Evolutionary conservation across 30 jellyfish, hydroid and myxozoan species (phyloP).

Genomic region (Rhopilema esculentum): DNA sequence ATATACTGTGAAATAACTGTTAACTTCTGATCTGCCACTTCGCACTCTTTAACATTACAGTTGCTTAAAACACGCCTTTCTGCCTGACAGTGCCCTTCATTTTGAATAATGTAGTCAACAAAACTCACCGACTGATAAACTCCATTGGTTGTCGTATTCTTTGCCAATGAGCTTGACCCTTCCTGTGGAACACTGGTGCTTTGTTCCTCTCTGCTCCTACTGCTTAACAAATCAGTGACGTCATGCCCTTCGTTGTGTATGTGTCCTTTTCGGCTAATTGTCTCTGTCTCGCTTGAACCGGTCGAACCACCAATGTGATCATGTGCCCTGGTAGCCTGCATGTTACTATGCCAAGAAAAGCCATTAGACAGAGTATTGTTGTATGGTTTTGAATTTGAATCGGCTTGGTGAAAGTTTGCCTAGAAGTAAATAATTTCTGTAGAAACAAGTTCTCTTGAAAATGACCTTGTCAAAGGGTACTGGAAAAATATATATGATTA

Average conservation of each 20-base stretch:
- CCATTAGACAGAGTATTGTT: neutral
- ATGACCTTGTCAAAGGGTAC: too few species aligned
- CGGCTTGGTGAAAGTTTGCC: neutral
- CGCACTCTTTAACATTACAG: neutral
- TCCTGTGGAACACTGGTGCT: neutral
- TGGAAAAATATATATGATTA: too few species aligned
- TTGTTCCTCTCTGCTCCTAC: neutral
- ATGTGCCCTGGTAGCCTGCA: neutral
- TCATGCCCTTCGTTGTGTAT: neutral
- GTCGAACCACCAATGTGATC: neutral
- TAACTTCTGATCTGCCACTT: conserved; percentile 42
- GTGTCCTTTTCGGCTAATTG: neutral
- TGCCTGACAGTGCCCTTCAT: neutral
- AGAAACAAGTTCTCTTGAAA: too few species aligned
- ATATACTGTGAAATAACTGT: conserved; percentile 60
- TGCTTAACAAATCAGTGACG: neutral
- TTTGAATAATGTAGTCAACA: conserved; percentile 12
- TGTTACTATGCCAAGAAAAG: neutral
- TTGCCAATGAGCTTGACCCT: neutral
- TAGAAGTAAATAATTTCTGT: neutral
- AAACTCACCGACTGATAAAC: conserved; percentile 14
- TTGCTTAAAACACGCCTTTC: neutral
- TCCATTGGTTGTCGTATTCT: neutral
- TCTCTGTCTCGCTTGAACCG: neutral
- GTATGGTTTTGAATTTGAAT: neutral